Conservation (phyloP, 2,888 invertebrate genomes). For the Conus canariensis region DNA sequence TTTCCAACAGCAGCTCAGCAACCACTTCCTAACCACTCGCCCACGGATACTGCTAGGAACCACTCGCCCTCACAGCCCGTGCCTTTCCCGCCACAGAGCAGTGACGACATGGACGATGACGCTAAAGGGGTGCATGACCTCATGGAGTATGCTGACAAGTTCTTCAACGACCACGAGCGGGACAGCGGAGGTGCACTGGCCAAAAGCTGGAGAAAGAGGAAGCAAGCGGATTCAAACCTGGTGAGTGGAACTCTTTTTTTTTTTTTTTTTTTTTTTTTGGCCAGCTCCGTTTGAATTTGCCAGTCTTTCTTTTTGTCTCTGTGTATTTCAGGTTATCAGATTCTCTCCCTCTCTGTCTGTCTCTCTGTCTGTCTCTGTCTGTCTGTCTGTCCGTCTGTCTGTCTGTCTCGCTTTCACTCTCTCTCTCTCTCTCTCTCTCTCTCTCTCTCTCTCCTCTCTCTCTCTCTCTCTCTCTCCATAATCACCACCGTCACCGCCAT, state of each 20-base stretch:
- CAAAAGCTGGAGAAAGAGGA: not conserved
- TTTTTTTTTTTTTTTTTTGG: not conserved
- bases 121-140: not conserved
- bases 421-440: not conserved
- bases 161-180: slow-evolving; percentile 19
- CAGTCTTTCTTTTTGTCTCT: not conserved
- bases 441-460: not conserved
- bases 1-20: not conserved
- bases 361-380: not conserved
- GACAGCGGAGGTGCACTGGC: not conserved
- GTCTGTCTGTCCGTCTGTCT: not conserved
- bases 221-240: not conserved
- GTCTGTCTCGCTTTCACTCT: not conserved
- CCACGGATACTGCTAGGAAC: not conserved
- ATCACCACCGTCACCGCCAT: not conserved
- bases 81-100: not conserved
- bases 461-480: not conserved
- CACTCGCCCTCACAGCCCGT: not conserved
- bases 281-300: not conserved
- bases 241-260: not conserved
- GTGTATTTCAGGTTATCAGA: not conserved
- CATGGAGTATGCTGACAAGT: not conserved
- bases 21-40: not conserved
- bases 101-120: not conserved
- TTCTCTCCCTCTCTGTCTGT: not conserved